Conservation (phyloP, 2,888 invertebrate genomes). For the Drosophila anceps region DNA sequence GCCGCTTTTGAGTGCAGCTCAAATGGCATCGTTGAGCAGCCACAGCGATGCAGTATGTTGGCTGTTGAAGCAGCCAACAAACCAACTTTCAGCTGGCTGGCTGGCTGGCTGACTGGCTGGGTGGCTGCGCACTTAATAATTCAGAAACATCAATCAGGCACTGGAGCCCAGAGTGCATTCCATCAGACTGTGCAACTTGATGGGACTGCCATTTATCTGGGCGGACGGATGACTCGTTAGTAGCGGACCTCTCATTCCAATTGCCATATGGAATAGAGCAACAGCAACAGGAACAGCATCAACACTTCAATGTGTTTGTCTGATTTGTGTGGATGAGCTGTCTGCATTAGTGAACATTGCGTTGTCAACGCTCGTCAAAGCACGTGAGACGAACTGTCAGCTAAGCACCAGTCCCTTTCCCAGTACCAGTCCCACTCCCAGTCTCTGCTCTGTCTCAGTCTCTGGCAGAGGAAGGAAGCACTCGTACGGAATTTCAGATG, state of each 20-base stretch:
- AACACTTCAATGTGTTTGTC: conserved; percentile 33
- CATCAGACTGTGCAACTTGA: conserved; percentile 28
- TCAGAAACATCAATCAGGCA: conserved; percentile 78
- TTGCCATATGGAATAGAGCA: conserved; percentile 14
- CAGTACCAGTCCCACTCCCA: neutral
- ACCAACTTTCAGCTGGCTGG: too few species aligned
- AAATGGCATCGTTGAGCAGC: conserved; percentile 50
- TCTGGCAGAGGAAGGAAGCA: neutral
- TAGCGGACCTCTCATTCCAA: conserved; percentile 16
- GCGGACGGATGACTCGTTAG: conserved; percentile 45
- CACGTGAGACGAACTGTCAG: conserved; percentile 31
- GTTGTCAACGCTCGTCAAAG: conserved; percentile 76
- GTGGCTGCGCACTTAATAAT: conserved; percentile 64
- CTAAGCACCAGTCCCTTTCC: neutral
- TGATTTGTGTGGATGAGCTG: conserved; percentile 27
- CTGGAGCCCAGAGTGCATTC: conserved; percentile 48
- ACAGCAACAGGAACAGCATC: conserved; percentile 11
- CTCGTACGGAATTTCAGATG: conserved; percentile 1
- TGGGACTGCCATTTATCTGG: conserved; percentile 36
- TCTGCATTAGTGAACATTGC: conserved; percentile 78
- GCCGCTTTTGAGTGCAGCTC: conserved; percentile 21
- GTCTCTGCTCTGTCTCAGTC: conserved; percentile 3
- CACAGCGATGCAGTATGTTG: too few species aligned
- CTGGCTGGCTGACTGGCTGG: conserved; percentile 20
- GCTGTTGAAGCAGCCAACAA: too few species aligned